Evolutionary conservation across 92 coral and sea anemone genomes (phyloP).

Genomic region (Siderastrea siderea): DNA sequence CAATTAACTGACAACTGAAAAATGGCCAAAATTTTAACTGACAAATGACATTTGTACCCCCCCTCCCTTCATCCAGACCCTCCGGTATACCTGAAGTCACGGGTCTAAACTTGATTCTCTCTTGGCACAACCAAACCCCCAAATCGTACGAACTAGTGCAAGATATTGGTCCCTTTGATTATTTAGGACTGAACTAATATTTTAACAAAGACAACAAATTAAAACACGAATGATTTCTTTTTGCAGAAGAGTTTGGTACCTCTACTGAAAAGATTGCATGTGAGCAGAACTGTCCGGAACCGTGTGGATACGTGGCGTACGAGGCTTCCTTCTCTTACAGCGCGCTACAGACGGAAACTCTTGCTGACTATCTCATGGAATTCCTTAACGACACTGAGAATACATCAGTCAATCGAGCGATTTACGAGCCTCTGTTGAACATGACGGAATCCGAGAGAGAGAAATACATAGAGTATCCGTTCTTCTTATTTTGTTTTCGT

Average conservation of each 20-base stretch:
- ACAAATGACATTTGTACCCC: no score
- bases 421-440: constrained; percentile 37
- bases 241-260: constrained; percentile 26
- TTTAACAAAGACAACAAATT: no score
- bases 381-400: neutral
- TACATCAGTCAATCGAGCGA: constrained; percentile 10
- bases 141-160: no score
- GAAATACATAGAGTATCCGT: constrained; percentile 27
- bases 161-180: no score
- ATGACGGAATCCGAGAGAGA: constrained; percentile 14
- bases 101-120: no score
- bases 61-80: no score
- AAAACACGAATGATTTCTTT: neutral
- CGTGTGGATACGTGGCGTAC: constrained; percentile 45
- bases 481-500: neutral
- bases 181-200: no score
- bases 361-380: constrained; percentile 14
- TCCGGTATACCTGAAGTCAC: no score
- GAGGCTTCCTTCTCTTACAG: constrained; percentile 55
- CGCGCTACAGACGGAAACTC: constrained; percentile 1
- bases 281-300: constrained; percentile 44
- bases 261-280: constrained; percentile 17
- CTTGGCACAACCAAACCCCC: no score
- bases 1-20: no score
- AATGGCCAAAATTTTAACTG: no score